Conservation (phyloP, 2,888 invertebrate genomes). For the Antheraea yamamai region DNA sequence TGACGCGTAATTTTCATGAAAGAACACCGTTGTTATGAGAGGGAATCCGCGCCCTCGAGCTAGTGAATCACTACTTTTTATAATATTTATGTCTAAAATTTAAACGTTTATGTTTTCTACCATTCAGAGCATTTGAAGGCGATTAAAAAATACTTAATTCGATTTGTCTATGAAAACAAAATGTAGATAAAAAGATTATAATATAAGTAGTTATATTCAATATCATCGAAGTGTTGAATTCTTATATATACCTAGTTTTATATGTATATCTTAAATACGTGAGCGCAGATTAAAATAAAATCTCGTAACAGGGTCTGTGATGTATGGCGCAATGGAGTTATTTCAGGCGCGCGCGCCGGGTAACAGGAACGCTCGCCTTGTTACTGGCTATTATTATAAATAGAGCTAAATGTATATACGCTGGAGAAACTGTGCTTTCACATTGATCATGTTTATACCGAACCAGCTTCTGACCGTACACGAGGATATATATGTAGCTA, state of each 20-base stretch:
- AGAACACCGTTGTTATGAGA: too few relatives aligned
- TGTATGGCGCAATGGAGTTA: constrained; percentile 53
- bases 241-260: not conserved
- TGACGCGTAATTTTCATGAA: too few relatives aligned
- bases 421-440: constrained; percentile 22
- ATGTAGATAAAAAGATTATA: not conserved
- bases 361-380: constrained; percentile 31
- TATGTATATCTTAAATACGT: constrained; percentile 21
- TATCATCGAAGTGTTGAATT: not conserved
- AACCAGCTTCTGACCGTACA: not conserved
- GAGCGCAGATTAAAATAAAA: constrained; percentile 19
- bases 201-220: too few relatives aligned
- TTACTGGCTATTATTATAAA: constrained; percentile 35
- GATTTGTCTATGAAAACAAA: not conserved
- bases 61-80: not conserved
- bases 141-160: not conserved
- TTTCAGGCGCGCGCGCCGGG: constrained; percentile 44
- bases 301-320: constrained; percentile 29
- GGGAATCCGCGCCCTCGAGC: too few relatives aligned
- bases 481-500: not conserved
- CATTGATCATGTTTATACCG: constrained; percentile 4
- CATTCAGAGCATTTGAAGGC: not conserved
- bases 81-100: not conserved
- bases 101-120: too few relatives aligned
- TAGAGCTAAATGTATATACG: constrained; percentile 31